Conservation (phyloP, 2,113 vertebrate genomes). For the Ammodytes dubius region DNA sequence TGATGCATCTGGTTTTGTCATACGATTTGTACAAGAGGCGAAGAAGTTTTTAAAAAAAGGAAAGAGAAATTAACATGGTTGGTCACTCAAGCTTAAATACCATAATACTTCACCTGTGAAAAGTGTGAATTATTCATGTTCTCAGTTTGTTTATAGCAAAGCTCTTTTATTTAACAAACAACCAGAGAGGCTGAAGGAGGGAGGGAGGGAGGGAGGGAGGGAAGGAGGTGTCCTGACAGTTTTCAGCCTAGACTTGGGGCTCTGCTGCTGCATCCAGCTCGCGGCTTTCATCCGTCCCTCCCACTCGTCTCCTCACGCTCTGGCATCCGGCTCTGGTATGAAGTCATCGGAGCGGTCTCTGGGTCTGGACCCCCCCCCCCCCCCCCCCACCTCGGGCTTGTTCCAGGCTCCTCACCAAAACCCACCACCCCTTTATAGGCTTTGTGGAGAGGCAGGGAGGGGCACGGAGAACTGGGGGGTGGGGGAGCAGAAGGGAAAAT, state of each 20-base stretch:
- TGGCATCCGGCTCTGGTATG: slow-evolving; percentile 70
- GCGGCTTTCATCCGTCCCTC: slow-evolving; percentile 51
- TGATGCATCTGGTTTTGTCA: slow-evolving; percentile 48
- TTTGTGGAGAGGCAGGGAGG: slow-evolving; percentile 84
- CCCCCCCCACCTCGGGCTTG: slow-evolving; percentile 46
- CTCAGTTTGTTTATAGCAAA: slow-evolving; percentile 19
- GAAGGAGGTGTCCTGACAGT: slow-evolving; percentile 42
- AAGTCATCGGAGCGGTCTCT: slow-evolving; percentile 66
- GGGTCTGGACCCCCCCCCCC: slow-evolving; percentile 8
- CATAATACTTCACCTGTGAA: slow-evolving; percentile 5
- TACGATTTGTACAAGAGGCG: slow-evolving; percentile 25
- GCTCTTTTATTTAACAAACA: slow-evolving; percentile 28
- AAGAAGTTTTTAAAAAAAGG: slow-evolving; percentile 17
- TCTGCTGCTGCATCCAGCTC: slow-evolving; percentile 47
- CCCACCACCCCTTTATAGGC: slow-evolving; percentile 53
- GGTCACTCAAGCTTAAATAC: slow-evolving; percentile 24
- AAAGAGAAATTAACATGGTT: slow-evolving; percentile 29
- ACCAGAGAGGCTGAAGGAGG: background rate
- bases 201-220: background rate
- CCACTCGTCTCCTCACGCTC: slow-evolving; percentile 42
- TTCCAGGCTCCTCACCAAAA: slow-evolving; percentile 69
- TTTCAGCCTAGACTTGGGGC: slow-evolving; percentile 25
- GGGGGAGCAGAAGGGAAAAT: background rate
- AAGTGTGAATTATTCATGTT: slow-evolving; percentile 34
- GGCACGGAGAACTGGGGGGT: slow-evolving; percentile 71